phyloP scores from a whole-genome alignment of 2,113 vertebrate genomes.

The Athene noctua region DNA sequence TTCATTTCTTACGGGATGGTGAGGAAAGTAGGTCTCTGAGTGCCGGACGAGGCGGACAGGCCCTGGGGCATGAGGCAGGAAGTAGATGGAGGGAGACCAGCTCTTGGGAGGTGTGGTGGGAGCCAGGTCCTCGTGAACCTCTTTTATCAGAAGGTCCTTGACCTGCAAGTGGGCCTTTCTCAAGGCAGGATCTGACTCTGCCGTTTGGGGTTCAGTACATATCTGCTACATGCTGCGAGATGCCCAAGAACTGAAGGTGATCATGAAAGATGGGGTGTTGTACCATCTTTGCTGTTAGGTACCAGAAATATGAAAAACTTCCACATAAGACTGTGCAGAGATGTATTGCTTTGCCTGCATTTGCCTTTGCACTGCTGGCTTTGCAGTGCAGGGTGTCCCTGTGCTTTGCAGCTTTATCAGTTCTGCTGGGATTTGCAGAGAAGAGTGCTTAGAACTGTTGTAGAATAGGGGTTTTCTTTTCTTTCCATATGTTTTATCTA shows the following conservation, averaged over 20 bases:
- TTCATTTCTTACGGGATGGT: not conserved
- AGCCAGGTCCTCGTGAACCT: not conserved
- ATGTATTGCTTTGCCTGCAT: not conserved
- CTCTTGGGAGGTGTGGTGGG: not conserved
- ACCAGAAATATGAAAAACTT: accelerated
- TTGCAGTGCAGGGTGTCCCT: not conserved
- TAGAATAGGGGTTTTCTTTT: not conserved
- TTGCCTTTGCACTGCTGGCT: not conserved
- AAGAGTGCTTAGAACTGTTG: not conserved
- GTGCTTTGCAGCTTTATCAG: not conserved
- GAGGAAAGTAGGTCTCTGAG: no score
- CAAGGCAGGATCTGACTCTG: not conserved
- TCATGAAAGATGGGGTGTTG: not conserved
- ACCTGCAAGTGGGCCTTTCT: not conserved
- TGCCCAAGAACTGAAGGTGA: not conserved
- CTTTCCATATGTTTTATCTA: accelerated
- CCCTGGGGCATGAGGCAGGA: accelerated
- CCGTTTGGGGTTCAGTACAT: not conserved
- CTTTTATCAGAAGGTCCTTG: accelerated
- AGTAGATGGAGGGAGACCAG: not conserved
- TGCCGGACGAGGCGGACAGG: not conserved
- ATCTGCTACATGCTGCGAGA: not conserved
- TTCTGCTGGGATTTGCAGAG: not conserved
- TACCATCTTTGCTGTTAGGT: not conserved
- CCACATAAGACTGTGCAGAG: not conserved